A percentile compares a stretch with the other conserved stretches of the same genome.
These are phyloP conservation scores for Neolamprologus tretocephalus DNA, from an alignment of 2,113 vertebrate genomes.

Conservation along the genomic window DNA sequence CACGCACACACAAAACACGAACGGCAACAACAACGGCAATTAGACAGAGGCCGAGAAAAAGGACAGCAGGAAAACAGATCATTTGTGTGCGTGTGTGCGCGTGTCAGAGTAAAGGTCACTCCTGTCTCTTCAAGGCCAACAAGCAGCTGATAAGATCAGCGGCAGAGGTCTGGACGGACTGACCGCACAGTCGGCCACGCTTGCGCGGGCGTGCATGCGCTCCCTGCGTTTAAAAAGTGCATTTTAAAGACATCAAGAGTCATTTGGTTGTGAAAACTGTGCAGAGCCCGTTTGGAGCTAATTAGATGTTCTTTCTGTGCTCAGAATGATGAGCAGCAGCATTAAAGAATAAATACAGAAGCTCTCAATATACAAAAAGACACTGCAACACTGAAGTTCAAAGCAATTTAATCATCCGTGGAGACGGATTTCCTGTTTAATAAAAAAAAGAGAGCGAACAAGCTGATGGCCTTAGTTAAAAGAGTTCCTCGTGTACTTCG, in stretches of 20 bases:
- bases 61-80: neutral
- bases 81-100: slow-evolving; percentile 16
- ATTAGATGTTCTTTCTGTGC: neutral
- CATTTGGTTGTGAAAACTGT: neutral
- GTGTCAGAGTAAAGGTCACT: slow-evolving; percentile 45
- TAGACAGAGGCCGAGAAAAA: slow-evolving; percentile 10
- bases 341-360: neutral
- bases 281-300: neutral
- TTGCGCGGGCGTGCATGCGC: neutral
- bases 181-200: neutral
- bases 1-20: slow-evolving; percentile 29
- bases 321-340: neutral
- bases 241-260: neutral
- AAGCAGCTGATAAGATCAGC: slow-evolving; percentile 63
- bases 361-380: neutral
- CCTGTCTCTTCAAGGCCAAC: slow-evolving; percentile 51
- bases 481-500: neutral
- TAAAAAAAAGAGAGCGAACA: neutral
- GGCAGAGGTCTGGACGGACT: slow-evolving; percentile 26
- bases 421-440: neutral
- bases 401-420: neutral
- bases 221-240: neutral
- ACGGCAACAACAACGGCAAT: slow-evolving; percentile 15
- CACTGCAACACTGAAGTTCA: neutral
- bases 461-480: neutral